Base-by-base conservation (phyloP, 2,888 invertebrate genomes). In the Hyposoter didymator region DNA sequence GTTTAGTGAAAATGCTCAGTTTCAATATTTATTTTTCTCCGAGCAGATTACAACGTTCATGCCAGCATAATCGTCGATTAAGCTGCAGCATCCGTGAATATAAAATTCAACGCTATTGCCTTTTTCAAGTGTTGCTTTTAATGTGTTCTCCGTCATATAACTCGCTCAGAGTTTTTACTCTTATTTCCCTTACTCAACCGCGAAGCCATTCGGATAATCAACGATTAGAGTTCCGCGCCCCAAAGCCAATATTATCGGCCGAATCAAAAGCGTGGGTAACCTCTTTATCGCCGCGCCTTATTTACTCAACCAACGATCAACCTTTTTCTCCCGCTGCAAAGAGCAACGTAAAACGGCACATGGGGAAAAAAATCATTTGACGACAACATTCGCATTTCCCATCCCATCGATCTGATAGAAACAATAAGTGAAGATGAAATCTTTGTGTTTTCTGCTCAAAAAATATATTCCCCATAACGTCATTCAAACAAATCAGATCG, bases 191-290 rank as follows among this genome's bases (percentile, higher is more conserved):
- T 22, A 72, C 72, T 52, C n/a, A 35, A 72, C 72, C 39, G 6
- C n/a, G 52, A 72, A 72, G 72, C 55, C 72, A 35, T 72, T 55
- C 19, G 35, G 35, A 55, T 39, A 55, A 55, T 52, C 52, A 8
- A 39, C 12, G 39, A 73, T 28, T 35, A 73, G 14, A 47, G n/a
- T 69, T 43, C 5, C 47, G 28, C 45, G 12, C 7, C 22, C 43
- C 35, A 22, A 59, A 59, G 19, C 59, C 55, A 59, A 59, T 59
- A 22, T 73, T 39, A 55, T 73, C 43, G 55, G 22, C 22, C n/a
- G 22, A 59, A 59, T 59, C 7, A 59, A 59, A 39, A 59, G 55
- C 22, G 22, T 17, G 32, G n/a, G 4, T 35, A 19, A 52, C 72
- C 35, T 70, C 12, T 32, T 35, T 52, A 32, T n/a, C 8, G 49